These are phyloP conservation scores for Fistularia commersonii DNA, from an alignment of 2,797 vertebrate species.

Conservation along the genomic window DNA sequence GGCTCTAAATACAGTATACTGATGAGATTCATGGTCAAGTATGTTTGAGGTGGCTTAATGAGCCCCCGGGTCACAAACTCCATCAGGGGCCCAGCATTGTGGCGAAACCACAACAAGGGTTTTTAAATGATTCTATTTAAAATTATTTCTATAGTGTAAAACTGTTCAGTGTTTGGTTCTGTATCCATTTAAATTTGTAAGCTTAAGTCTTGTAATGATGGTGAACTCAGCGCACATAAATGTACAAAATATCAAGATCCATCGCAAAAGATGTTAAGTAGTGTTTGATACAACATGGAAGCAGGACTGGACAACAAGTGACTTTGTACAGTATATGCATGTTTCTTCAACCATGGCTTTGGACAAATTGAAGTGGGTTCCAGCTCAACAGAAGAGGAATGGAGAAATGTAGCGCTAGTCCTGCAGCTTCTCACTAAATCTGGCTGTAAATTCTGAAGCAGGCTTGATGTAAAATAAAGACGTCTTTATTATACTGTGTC, in stretches of 20 bases:
- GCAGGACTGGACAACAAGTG: constrained; percentile 6
- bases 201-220: constrained; percentile 1
- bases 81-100: no score
- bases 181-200: not conserved
- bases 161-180: not conserved
- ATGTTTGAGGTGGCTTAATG: constrained; percentile 10
- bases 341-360: constrained; percentile 34
- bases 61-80: no score
- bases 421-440: constrained; percentile 24
- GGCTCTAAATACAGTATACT: not conserved
- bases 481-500: constrained; percentile 19
- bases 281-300: constrained; percentile 7
- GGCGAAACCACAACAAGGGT: no score
- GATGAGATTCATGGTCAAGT: constrained; percentile 10
- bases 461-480: constrained; percentile 30
- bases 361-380: constrained; percentile 5
- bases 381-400: constrained; percentile 6
- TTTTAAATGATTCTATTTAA: constrained; percentile 2
- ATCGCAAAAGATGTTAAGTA: constrained; percentile 2
- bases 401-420: constrained; percentile 10
- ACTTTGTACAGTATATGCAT: constrained; percentile 55
- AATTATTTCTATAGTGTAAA: constrained; percentile 1
- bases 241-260: constrained; percentile 1
- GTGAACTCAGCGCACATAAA: not conserved
- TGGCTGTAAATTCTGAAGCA: constrained; percentile 34